Percentiles rank a stretch among this genome's conserved stretches.
Conservation (phyloP, 2,888 invertebrate genomes). For the Stenolophus ochropezus region DNA sequence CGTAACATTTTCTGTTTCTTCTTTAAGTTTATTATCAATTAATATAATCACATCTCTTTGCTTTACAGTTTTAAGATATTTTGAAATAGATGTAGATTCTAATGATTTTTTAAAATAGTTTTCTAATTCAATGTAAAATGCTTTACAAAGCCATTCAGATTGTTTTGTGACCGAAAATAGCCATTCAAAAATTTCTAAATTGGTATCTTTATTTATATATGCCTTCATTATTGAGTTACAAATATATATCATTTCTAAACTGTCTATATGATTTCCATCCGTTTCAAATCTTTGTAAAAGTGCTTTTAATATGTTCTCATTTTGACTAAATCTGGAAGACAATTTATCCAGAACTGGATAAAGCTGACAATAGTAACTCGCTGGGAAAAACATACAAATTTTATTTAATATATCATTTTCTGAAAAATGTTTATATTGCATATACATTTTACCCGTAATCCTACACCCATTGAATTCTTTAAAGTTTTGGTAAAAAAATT, state of each 20-base stretch:
- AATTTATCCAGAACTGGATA: conserved; percentile 22
- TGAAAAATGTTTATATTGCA: conserved; percentile 44
- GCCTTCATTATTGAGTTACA: conserved; percentile 60
- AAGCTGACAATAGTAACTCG: not conserved
- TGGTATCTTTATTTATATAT: conserved; percentile 42
- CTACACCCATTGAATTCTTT: conserved; percentile 52
- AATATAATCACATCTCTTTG: conserved; percentile 63
- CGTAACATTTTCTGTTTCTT: conserved; percentile 42
- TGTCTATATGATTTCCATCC: conserved; percentile 62
- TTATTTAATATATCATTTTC: conserved; percentile 31
- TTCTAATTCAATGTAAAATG: conserved; percentile 63
- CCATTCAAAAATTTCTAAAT: conserved; percentile 62
- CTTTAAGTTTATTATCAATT: conserved; percentile 61
- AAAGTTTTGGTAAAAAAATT: conserved; percentile 55
- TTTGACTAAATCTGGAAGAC: conserved; percentile 52
- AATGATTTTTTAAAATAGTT: conserved; percentile 62
- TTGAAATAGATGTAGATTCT: conserved; percentile 61
- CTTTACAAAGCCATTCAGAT: conserved; percentile 63
- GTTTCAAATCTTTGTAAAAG: conserved; percentile 60
- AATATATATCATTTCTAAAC: conserved; percentile 61
- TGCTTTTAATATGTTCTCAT: conserved; percentile 56
- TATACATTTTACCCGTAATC: conserved; percentile 42
- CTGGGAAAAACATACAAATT: conserved; percentile 2
- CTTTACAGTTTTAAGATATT: conserved; percentile 61
- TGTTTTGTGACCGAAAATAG: conserved; percentile 63